phyloP scores from a whole-genome alignment of 1,140 invertebrate species.

The Temnothorax nylanderi region DNA sequence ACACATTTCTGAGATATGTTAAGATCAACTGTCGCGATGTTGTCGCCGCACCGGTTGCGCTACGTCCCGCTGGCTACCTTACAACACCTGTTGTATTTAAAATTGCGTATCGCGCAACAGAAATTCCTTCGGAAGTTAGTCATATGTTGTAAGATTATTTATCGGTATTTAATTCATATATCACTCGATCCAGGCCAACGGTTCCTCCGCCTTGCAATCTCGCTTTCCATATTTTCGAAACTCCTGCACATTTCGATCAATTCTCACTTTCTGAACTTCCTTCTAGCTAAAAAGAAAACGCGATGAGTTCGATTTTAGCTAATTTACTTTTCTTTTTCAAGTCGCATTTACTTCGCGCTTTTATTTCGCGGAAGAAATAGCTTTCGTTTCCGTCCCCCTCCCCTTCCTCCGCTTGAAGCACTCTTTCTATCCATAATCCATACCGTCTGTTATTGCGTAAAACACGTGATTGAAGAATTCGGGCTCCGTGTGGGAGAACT shows the following conservation, averaged over 20 bases:
- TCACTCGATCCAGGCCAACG: not conserved
- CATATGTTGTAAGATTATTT: conserved; percentile 44
- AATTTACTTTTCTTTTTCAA: not conserved
- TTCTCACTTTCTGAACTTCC: not conserved
- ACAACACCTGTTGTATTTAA: conserved; percentile 14
- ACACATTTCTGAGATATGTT: not conserved
- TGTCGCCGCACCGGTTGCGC: conserved; percentile 19
- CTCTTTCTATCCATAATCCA: not conserved
- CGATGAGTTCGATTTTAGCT: not conserved
- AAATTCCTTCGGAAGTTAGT: conserved; percentile 29
- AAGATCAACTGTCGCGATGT: not conserved
- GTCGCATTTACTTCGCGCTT: not conserved
- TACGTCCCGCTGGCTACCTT: not conserved
- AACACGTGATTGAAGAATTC: not conserved
- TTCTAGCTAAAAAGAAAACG: not conserved
- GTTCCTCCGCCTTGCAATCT: not conserved
- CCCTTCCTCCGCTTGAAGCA: not conserved
- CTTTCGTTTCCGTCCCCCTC: not conserved
- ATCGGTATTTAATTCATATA: conserved; percentile 17
- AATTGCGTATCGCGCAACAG: conserved; percentile 23
- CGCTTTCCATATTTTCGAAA: conserved; percentile 37
- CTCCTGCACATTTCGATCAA: too few species aligned
- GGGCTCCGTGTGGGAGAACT: not conserved
- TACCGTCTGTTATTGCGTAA: not conserved
- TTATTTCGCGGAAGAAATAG: not conserved